Evolutionary conservation across 1,140 invertebrate genomes (phyloP).

Genomic region (Antheraea pernyi): DNA sequence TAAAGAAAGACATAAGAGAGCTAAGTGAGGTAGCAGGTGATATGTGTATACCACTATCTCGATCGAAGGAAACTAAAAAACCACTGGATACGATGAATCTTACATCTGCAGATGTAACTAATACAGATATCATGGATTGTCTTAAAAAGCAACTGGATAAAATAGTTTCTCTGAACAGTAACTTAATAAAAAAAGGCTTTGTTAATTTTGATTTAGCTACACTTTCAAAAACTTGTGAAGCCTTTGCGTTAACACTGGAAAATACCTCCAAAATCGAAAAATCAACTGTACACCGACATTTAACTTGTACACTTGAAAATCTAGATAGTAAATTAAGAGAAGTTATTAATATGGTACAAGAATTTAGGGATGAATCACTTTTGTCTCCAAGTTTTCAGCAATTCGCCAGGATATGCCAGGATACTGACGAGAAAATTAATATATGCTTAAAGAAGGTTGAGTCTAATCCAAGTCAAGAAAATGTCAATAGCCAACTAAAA

Average conservation of each 20-base stretch:
- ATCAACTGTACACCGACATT: constrained; percentile 8
- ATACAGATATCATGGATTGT: not conserved
- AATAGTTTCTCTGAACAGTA: constrained; percentile 27
- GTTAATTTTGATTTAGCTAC: constrained; percentile 27
- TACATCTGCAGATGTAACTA: not conserved
- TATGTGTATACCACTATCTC: too few species aligned
- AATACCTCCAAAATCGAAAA: constrained; percentile 11
- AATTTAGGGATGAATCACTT: constrained; percentile 22
- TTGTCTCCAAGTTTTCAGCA: constrained; percentile 26
- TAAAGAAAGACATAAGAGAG: not conserved
- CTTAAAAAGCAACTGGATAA: constrained; percentile 8
- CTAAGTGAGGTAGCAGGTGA: not conserved
- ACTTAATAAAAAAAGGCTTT: constrained; percentile 24
- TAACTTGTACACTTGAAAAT: constrained; percentile 22
- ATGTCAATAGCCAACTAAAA: constrained; percentile 15
- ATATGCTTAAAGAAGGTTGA: constrained; percentile 14
- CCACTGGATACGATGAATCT: not conserved
- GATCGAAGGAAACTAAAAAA: too few species aligned
- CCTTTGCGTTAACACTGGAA: constrained; percentile 27
- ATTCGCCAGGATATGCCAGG: constrained; percentile 30
- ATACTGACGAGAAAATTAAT: constrained; percentile 27
- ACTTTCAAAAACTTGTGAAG: constrained; percentile 32
- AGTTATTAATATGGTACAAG: constrained; percentile 26
- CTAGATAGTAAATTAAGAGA: constrained; percentile 32
- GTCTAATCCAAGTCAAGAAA: constrained; percentile 3